A percentile compares a stretch with the other conserved stretches of the same genome.
Evolutionary conservation across 1,140 invertebrate genomes (phyloP).

Genomic region (Drosophila pachea): DNA sequence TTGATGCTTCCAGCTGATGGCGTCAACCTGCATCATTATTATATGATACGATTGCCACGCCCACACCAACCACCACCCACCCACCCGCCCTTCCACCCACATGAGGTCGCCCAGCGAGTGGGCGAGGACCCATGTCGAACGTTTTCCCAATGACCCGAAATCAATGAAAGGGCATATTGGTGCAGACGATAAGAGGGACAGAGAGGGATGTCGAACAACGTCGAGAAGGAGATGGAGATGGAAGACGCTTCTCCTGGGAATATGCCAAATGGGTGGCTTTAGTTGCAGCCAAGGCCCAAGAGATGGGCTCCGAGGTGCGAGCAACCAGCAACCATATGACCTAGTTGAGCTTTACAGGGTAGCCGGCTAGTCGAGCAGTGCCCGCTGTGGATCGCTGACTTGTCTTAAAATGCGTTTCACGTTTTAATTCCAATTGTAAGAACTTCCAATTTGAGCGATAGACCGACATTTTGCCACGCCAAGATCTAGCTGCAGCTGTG

Average conservation of each 20-base stretch:
- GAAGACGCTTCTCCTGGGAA: no score
- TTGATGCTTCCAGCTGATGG: constrained; percentile 52
- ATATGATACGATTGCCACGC: neutral
- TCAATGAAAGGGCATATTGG: neutral
- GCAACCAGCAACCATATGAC: no score
- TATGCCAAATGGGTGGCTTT: no score
- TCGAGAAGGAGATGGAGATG: no score
- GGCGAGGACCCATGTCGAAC: constrained; percentile 5
- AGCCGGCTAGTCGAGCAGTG: neutral
- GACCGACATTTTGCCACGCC: constrained; percentile 56
- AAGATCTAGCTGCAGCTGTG: constrained; percentile 19
- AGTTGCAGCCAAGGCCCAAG: no score
- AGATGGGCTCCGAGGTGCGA: no score
- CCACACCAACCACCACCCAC: constrained; percentile 1
- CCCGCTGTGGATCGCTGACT: neutral
- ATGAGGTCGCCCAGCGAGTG: constrained; percentile 5
- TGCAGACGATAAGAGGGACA: no score
- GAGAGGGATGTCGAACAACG: no score
- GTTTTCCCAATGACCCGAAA: neutral
- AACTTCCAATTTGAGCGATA: constrained; percentile 68
- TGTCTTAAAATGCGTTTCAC: constrained; percentile 32
- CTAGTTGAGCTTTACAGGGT: neutral
- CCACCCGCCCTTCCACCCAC: neutral
- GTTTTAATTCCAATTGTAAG: constrained; percentile 54
- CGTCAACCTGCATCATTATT: constrained; percentile 64